phyloP scores from a whole-genome alignment of 2,888 invertebrate species.

The Hypsopygia costalis region DNA sequence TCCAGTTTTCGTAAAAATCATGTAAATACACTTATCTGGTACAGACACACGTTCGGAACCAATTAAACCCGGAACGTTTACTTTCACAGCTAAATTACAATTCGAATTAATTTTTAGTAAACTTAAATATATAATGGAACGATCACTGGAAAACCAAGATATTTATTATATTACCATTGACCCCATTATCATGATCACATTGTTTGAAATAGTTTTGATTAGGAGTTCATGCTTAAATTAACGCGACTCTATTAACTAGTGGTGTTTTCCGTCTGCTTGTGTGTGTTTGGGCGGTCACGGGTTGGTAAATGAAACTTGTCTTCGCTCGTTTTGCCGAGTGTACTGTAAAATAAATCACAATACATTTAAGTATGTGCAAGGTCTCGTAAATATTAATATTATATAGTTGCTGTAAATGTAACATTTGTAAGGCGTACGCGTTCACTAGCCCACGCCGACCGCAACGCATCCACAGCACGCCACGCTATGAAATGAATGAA shows the following conservation, averaged over 20 bases:
- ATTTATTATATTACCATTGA: constrained; percentile 33
- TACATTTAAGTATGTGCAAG: too few species aligned
- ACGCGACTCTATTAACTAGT: constrained; percentile 77
- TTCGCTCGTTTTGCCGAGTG: constrained; percentile 73
- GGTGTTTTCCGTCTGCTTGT: constrained; percentile 83
- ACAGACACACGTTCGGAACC: constrained; percentile 40
- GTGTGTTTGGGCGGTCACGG: constrained; percentile 63
- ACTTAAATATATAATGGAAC: constrained; percentile 35
- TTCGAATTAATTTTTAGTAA: constrained; percentile 29
- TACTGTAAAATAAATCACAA: constrained; percentile 48
- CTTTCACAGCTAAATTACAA: constrained; percentile 43
- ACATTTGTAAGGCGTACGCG: too few species aligned
- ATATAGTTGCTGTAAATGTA: too few species aligned
- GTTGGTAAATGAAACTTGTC: constrained; percentile 65
- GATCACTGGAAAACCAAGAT: constrained; percentile 38
- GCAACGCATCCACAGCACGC: too few species aligned
- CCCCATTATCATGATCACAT: constrained; percentile 48
- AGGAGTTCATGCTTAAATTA: constrained; percentile 40
- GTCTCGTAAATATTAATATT: too few species aligned
- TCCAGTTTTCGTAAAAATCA: constrained; percentile 41
- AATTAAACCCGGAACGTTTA: constrained; percentile 27
- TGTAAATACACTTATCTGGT: constrained; percentile 65
- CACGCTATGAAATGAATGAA: too few species aligned
- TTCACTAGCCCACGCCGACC: too few species aligned
- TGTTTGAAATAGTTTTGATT: constrained; percentile 24